Percentiles rank a stretch among this genome's conserved stretches.
Conservation (phyloP, 2,797 vertebrate genomes). For the Propithecus perrieri region DNA sequence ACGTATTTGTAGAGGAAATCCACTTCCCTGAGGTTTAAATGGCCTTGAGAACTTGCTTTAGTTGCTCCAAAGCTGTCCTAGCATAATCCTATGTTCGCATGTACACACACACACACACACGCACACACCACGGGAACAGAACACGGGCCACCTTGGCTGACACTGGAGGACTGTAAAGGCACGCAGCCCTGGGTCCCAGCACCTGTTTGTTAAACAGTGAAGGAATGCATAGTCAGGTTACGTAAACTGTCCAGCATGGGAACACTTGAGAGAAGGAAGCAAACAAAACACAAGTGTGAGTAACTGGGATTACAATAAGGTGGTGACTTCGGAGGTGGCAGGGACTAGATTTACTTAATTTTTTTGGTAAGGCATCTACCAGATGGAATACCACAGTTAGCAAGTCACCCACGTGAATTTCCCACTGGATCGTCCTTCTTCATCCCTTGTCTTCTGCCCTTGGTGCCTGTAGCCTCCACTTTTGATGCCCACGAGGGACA, state of each 20-base stretch:
- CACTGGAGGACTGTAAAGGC: not conserved
- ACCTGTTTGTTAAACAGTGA: not conserved
- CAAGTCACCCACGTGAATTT: rapidly evolving
- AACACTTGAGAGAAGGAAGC: not conserved
- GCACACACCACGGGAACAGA: not conserved
- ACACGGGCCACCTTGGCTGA: not conserved
- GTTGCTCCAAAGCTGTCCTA: not conserved
- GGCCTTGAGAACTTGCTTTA: not conserved
- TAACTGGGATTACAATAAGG: not conserved
- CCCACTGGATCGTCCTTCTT: rapidly evolving
- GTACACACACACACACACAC: not conserved
- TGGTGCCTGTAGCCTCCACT: not conserved
- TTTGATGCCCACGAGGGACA: not conserved
- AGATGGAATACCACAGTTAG: not conserved
- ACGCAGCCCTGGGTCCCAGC: not conserved
- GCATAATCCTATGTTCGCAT: not conserved
- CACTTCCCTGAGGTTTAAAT: slow-evolving; percentile 14
- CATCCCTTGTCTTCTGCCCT: not conserved
- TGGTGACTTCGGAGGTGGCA: not conserved
- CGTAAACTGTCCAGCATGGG: not conserved
- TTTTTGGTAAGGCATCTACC: not conserved
- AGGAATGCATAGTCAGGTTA: not conserved
- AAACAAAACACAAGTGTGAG: not conserved
- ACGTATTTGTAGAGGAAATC: slow-evolving; percentile 54
- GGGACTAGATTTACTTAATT: not conserved